Base-by-base conservation (phyloP, 53 echinoderm and acorn worm species). In the Holothuria scabra region DNA sequence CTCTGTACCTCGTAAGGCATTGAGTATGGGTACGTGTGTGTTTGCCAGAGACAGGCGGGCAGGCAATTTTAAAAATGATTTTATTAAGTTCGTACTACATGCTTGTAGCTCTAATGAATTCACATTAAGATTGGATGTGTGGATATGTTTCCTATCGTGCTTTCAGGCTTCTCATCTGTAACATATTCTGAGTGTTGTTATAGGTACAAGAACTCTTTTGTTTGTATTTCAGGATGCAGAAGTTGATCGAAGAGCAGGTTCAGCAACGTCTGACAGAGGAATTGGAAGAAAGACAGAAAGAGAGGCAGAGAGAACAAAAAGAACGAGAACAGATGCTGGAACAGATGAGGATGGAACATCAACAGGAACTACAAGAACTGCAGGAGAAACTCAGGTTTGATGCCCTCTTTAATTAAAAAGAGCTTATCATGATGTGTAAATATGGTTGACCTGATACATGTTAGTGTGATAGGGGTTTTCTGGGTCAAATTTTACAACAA, bases 241-340 rank as follows among this genome's bases (percentile, higher is more conserved):
- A 87, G 76, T 85, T 93, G 33, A 89, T 95, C n/a, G 96, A 93
- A 83, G 93, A 93, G 49, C 89, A 85, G 68, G 96, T 93, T 18
- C 89, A 91, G 74, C 85, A 93, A 68, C 88, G 93, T 22, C 87
- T 95, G 63, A 70, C 85, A 57, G 96, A 95, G 65, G 96, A 95
- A 56, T 56, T 76, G n/a, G 91, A 84, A 67, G 83, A 87, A 66
- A 79, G 96, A 22, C 89, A 95, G 84, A 90, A 95, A 59, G 85
- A 84, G 29, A 87, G 85, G 49, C 91, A 91, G 88, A 82, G 57
- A 56, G 90, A 91, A 37, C 56, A 83, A 28, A 79, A 67, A 22
- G 95, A 94, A 59, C 75, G 90, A 56, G 86, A 92, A 57, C 82
- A 67, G 28, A 88, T 91, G 82, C 22, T 93, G 74, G 86, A 89